Base-by-base conservation (phyloP, 2,113 vertebrate species). In the Dicentrarchus labrax region DNA sequence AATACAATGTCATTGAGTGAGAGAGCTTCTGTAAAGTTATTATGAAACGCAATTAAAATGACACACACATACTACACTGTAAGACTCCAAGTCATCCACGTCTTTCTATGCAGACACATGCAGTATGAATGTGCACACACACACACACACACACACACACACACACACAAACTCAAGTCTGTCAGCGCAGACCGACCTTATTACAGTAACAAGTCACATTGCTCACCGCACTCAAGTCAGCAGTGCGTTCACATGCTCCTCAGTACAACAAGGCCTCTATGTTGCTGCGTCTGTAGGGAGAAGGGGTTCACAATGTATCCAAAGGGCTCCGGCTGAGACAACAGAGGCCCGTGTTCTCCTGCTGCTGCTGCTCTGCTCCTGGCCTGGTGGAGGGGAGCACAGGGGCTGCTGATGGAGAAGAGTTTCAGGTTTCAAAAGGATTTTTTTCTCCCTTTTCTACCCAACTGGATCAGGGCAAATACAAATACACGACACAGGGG, bases 241-340 rank as follows among this genome's bases (percentile, higher is more conserved):
- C 92, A 86, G 89, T 92, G 92, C 71, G 45, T 93, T 95, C 94
- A 95, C 93, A 95, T 94, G 94, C 86, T 95, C 91, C 74, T 83
- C 82, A 43, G 76, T 41, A 88, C 92, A 93, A 94, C 89, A 87
- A 91, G 84, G 76, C 75, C 91, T 92, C 89, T 92, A 78, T 94
- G 86, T 64, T 61, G 79, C 90, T 10, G 72, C 6, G 54, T 89
- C 91, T 71, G 30, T 57, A 54, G 90, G 91, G 91, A 92, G 66
- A 80, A 61, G 72, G 69, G 76, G 72, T 87, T 92, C 81, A 84
- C 85, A 90, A 92, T 51, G 53, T 81, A 90, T 91, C 89, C 88
- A 72, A 89, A 91, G 86, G 83, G 82, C 91, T 79, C 72, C 70
- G 86, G 78, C 89, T 88, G 86, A 90, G 87, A 92, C 88, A 94